These are phyloP conservation scores for Macrochelys suwanniensis DNA, from an alignment of 2,797 vertebrate species.

Conservation along the genomic window DNA sequence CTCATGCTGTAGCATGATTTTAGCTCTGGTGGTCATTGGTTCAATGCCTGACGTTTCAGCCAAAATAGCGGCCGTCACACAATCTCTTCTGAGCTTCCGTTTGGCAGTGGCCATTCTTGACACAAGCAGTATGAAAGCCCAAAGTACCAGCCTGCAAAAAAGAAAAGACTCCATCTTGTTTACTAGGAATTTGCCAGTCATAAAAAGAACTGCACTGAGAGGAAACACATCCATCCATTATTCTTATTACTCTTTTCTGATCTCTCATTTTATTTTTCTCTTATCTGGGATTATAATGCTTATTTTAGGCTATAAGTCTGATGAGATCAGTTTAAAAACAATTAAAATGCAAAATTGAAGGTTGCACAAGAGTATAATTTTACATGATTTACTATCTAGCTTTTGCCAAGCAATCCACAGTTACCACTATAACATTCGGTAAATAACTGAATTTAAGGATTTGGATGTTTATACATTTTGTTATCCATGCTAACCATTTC, in stretches of 20 bases:
- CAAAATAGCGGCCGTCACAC: background rate
- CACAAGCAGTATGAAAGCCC: background rate
- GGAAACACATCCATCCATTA: constrained; percentile 47
- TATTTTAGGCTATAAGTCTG: constrained; percentile 55
- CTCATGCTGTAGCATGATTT: background rate
- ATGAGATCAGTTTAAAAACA: constrained; percentile 63
- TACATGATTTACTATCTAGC: constrained; percentile 59
- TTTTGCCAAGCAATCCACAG: constrained; percentile 56
- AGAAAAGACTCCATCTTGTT: background rate
- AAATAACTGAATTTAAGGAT: constrained; percentile 68
- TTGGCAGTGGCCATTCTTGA: constrained; percentile 10
- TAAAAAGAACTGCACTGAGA: constrained; percentile 41
- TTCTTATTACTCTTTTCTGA: constrained; percentile 51
- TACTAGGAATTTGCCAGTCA: constrained; percentile 21
- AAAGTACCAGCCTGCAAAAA: accelerated
- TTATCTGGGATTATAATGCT: constrained; percentile 34
- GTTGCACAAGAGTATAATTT: constrained; percentile 59
- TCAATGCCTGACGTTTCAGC: background rate
- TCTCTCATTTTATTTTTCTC: constrained; percentile 56
- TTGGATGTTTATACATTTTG: constrained; percentile 32
- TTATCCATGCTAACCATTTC: constrained; percentile 3
- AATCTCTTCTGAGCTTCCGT: background rate
- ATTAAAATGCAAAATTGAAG: constrained; percentile 76
- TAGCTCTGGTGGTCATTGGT: background rate
- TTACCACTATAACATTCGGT: constrained; percentile 71